Evolutionary conservation across 1,140 invertebrate genomes (phyloP), one percentile per base, ranked within the genome.

Genomic region (Bombus breviceps): DNA sequence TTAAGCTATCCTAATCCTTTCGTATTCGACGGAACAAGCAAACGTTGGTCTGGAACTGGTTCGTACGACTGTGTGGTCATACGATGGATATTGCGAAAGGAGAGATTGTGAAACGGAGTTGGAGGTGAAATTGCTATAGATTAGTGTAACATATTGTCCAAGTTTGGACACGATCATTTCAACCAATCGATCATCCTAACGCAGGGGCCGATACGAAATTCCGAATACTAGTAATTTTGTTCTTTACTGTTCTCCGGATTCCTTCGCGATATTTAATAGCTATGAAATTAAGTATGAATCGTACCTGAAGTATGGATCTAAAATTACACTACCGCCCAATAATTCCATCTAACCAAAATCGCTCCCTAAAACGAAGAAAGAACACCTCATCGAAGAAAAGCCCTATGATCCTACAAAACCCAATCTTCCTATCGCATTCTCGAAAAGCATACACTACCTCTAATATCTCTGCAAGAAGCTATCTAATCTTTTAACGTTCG

Each of bases 91-190:
- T 89, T 89, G 75, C 74, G 86, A 88, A 89, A 89, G 64, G 9
- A 15, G 8, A 1, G 25, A 64, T 88, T 88, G 76, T 62, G 81
- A 88, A 88, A 85, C 64, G 59, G 12, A 39, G 34, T 53, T 32
- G n/a, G 18, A 78, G 64, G 82, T 74, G 88, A 89, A 85, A 89
- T 77, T 80, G 68, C 41, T 57, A 41, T 41, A n/a, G 76, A n/a
- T 85, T 81, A 59, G 62, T 80, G 75, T 37, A 75, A 39, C 57
- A 41, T 25, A 57, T 32, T 12, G 68, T 39, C 8, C 15, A 4
- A 53, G 32, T 74, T 53, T 32, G 43, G 10, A 6, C n/a, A 25
- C 10, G n/a, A 47, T 74, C 5, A 13, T 32, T 66, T 13, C 43
- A 73, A 62, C 57, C 74, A 68, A 83, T 83, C n/a, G n/a, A 80